These are phyloP conservation scores for Buphagus erythrorhynchus DNA, from an alignment of 2,797 vertebrate genomes.

Conservation along the genomic window DNA sequence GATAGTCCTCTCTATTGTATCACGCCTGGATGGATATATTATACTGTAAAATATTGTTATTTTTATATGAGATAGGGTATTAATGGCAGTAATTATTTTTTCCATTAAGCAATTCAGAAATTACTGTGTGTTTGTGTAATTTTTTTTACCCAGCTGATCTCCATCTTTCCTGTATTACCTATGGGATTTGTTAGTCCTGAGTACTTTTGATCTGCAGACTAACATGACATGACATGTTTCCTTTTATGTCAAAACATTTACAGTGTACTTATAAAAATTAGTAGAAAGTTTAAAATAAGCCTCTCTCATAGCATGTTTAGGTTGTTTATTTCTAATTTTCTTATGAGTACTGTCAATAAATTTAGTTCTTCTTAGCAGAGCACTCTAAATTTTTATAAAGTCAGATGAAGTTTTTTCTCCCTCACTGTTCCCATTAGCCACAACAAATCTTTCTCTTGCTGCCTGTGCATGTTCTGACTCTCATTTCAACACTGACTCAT, in stretches of 20 bases:
- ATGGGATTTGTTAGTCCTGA: neutral
- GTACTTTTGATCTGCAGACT: neutral
- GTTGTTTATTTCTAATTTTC: conserved; percentile 11
- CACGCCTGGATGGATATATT: neutral
- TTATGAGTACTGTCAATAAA: neutral
- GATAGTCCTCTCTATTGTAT: neutral
- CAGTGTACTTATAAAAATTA: neutral
- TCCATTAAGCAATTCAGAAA: neutral
- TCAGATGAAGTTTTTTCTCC: neutral
- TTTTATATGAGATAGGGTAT: neutral
- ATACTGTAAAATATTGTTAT: neutral
- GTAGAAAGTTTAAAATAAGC: neutral
- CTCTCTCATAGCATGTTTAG: neutral
- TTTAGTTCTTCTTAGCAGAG: neutral
- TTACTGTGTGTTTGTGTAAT: neutral
- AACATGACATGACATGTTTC: neutral
- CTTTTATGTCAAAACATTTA: neutral
- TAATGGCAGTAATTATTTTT: neutral
- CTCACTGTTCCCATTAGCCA: neutral
- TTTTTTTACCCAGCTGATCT: neutral
- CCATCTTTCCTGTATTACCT: neutral
- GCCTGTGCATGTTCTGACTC: conserved; percentile 15
- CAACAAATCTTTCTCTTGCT: neutral
- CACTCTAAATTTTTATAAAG: neutral
- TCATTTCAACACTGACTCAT: conserved; percentile 20